A percentile compares a stretch with the other conserved stretches of the same genome.
phyloP scores from a whole-genome alignment of 2,888 invertebrate species.

The Trichogramma evanescens region DNA sequence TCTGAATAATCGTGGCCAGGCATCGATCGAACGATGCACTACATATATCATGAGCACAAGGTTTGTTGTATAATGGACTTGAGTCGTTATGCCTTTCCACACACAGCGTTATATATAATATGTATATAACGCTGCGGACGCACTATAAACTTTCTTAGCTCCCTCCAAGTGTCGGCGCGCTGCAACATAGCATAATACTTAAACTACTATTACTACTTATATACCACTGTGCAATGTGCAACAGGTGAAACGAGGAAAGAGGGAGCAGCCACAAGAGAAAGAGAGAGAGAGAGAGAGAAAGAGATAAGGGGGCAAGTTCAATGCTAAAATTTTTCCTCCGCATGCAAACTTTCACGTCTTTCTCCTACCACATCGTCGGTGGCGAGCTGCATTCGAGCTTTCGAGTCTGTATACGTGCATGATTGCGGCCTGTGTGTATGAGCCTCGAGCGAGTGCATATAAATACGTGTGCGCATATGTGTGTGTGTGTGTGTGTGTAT shows the following conservation, averaged over 20 bases:
- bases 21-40: too few species aligned
- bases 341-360: not conserved
- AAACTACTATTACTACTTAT: too few species aligned
- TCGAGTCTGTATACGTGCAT: slow-evolving; percentile 5
- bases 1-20: too few species aligned
- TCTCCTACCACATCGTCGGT: not conserved
- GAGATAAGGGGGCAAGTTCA: slow-evolving; percentile 29
- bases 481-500: not conserved
- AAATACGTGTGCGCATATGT: slow-evolving; percentile 3
- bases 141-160: too few species aligned
- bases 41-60: too few species aligned
- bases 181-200: not conserved
- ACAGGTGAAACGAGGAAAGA: slow-evolving; percentile 11
- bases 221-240: not conserved
- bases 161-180: too few species aligned
- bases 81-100: too few species aligned
- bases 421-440: not conserved
- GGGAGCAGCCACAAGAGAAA: slow-evolving; percentile 22
- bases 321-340: slow-evolving; percentile 20
- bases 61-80: too few species aligned
- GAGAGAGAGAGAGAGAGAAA: slow-evolving; percentile 27
- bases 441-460: slow-evolving; percentile 18
- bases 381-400: slow-evolving; percentile 10
- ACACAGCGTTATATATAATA: too few species aligned
- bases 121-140: too few species aligned